Base-by-base conservation (phyloP, 2,888 invertebrate genomes). In the Limnephilus auricula region DNA sequence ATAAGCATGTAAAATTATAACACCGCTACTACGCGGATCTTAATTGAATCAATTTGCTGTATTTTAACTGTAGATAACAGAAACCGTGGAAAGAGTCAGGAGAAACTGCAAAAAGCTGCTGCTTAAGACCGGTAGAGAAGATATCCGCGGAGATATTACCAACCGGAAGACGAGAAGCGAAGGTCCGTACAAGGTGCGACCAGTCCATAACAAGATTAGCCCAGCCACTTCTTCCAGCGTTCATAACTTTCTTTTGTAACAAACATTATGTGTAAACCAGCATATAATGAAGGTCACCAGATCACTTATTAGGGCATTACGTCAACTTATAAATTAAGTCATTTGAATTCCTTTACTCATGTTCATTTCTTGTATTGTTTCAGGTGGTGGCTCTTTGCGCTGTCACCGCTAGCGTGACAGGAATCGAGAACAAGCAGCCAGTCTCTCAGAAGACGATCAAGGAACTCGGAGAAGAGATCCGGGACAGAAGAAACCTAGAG, bases 401-500 rank as follows among this genome's bases (percentile, higher is more conserved):
- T 95, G 95, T 96, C 95, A 95, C 96, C 95, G 95, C 95, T 94
- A 94, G 95, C 94, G 94, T 96, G 94, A 95, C 95, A 93, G 96
- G 96, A 91, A 94, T 94, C 91, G 94, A 95, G 93, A 94, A 94
- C 92, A 94, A 94, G 90, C 93, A 92, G 86, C 78, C 93, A 37
- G 82, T 83, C 50, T 89, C 87, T 79, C 90, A 92, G 13, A 93
- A 93, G 78, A 86, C 87, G 18, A 93, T 93, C 83, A 93, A 93
- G 78, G 93, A 93, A 84, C 85, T 93, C 93, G 94, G 96, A 93
- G 96, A 96, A 83, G 96, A 95, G 93, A 95, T 95, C 93, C 95
- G 96, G 94, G 95, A 96, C 78, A 96, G 96, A 92, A 95, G 96
- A 93, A 96, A 96, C 93, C 94, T 97, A 87, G 96, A 97, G 93